phyloP scores from a whole-genome alignment of 2,888 invertebrate species.

The Caenorhabditis sulstoni region DNA sequence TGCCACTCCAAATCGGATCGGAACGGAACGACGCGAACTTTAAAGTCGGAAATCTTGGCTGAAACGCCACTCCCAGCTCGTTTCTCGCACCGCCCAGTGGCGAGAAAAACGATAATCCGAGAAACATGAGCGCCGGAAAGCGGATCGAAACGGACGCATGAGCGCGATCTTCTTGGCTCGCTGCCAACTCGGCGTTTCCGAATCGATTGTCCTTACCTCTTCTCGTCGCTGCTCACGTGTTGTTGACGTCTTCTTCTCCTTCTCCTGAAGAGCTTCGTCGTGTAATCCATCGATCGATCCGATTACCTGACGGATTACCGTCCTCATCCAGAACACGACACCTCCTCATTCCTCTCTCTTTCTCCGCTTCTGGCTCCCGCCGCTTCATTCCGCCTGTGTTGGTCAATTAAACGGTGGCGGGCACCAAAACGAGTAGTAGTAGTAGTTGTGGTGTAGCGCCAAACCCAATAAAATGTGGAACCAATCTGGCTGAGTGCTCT shows the following conservation, averaged over 20 bases:
- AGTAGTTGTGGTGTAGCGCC: background rate
- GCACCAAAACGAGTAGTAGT: no score
- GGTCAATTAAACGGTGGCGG: background rate
- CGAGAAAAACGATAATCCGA: background rate
- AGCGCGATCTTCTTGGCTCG: background rate
- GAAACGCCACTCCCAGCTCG: no score
- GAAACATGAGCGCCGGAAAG: background rate
- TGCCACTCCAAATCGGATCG: background rate
- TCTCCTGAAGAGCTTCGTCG: background rate
- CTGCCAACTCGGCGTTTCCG: background rate
- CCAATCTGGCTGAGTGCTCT: slow-evolving; percentile 1
- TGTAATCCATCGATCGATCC: slow-evolving; percentile 1
- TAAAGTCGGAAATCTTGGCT: no score
- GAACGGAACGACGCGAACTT: no score
- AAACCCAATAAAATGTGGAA: slow-evolving; percentile 6
- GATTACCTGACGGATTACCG: slow-evolving; percentile 9
- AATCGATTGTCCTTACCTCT: background rate
- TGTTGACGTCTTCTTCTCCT: background rate
- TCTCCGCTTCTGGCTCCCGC: background rate
- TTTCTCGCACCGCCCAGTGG: no score
- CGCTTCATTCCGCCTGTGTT: background rate
- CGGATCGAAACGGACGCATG: background rate
- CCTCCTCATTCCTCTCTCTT: background rate
- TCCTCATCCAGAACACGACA: background rate
- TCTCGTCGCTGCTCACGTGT: background rate